Conservation (phyloP, 2,797 vertebrate species). For the Okamejei kenojei region DNA sequence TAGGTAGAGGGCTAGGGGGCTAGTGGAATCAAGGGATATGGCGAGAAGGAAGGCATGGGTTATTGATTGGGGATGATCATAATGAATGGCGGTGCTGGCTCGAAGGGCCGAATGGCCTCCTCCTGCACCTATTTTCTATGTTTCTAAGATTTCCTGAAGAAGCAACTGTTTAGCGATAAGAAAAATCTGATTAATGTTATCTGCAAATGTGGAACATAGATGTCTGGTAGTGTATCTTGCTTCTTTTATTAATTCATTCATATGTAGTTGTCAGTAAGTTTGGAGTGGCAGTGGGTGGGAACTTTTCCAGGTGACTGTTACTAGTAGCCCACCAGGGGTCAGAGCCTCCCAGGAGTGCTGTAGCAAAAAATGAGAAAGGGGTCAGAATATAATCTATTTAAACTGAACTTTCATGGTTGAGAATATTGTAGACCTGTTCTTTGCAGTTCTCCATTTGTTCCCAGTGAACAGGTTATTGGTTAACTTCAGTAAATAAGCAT, state of each 20-base stretch:
- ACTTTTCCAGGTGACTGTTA: neutral
- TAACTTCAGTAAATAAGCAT: neutral
- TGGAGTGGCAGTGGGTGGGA: neutral
- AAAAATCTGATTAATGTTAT: constrained; percentile 4
- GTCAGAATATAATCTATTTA: neutral
- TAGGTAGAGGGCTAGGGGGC: too few relatives aligned
- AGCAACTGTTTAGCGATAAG: neutral
- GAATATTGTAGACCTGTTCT: neutral
- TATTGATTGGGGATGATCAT: too few relatives aligned
- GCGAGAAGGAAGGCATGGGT: too few relatives aligned
- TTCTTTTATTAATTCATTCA: neutral
- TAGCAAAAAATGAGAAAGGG: neutral
- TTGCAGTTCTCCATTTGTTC: neutral
- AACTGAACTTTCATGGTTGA: neutral
- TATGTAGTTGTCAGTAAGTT: neutral
- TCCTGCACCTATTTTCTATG: too few relatives aligned
- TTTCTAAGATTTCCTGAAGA: neutral
- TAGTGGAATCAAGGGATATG: too few relatives aligned
- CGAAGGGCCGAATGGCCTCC: too few relatives aligned
- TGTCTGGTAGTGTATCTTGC: neutral
- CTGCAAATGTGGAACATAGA: neutral
- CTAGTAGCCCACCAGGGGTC: neutral
- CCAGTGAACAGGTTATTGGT: neutral
- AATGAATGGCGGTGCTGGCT: too few relatives aligned
- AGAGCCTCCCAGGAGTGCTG: neutral